These are phyloP conservation scores for Globicephala melas DNA, from an alignment of 2,113 vertebrate species.

Conservation along the genomic window DNA sequence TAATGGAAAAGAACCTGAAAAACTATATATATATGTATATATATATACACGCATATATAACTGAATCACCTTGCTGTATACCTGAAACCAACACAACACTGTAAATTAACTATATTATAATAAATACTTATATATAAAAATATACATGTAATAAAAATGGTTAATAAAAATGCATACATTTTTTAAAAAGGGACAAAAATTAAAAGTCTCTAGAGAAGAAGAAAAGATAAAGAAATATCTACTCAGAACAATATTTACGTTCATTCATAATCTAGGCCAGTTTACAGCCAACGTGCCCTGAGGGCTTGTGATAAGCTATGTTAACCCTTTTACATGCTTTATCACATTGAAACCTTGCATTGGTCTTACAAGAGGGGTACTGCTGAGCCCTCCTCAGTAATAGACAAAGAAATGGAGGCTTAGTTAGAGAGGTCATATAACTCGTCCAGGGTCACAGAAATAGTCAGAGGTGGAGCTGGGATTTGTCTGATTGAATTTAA, in stretches of 20 bases:
- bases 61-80: background rate
- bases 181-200: background rate
- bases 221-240: background rate
- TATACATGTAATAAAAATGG: background rate
- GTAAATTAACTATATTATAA: background rate
- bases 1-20: background rate
- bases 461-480: background rate
- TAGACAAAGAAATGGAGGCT: slow-evolving; percentile 10
- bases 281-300: background rate
- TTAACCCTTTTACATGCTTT: background rate
- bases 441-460: background rate
- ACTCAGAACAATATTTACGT: background rate
- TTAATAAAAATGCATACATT: background rate
- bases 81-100: background rate
- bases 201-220: background rate
- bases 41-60: background rate
- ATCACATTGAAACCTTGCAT: background rate
- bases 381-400: background rate
- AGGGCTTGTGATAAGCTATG: background rate
- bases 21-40: background rate
- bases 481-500: background rate
- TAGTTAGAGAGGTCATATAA: background rate
- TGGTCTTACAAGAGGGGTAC: background rate
- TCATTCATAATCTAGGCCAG: background rate
- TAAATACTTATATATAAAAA: no score